Percentiles rank a stretch among this genome's conserved stretches.
Evolutionary conservation across 1,140 invertebrate species (phyloP).

Genomic region (Asbolus verrucosus): DNA sequence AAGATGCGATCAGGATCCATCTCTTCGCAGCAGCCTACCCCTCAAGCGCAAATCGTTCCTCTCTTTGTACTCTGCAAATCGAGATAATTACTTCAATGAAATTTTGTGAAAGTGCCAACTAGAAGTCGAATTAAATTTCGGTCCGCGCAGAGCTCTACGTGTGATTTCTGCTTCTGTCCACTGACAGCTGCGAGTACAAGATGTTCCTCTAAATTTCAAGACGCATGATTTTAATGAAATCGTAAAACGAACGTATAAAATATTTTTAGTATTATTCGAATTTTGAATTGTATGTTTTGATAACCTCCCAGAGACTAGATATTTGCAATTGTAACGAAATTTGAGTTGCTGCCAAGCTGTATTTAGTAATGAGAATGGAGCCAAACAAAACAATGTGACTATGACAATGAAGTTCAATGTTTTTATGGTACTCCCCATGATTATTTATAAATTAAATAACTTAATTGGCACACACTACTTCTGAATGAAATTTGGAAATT

Average conservation of each 20-base stretch:
- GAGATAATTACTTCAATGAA: no score
- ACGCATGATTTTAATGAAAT: conserved; percentile 19
- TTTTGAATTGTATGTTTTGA: conserved; percentile 25
- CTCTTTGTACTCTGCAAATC: no score
- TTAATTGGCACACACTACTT: conserved; percentile 4
- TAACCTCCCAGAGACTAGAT: neutral
- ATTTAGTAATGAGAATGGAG: conserved; percentile 29
- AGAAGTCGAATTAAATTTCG: neutral
- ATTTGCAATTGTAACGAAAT: neutral
- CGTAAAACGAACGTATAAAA: neutral
- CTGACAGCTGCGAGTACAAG: conserved; percentile 27
- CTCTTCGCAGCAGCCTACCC: no score
- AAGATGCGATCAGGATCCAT: conserved; percentile 28
- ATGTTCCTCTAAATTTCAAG: conserved; percentile 31
- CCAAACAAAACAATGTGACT: conserved; percentile 26
- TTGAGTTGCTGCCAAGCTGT: conserved; percentile 23
- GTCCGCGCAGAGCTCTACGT: conserved; percentile 16
- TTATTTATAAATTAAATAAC: conserved; percentile 20
- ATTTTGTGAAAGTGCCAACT: no score
- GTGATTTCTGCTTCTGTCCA: conserved; percentile 17
- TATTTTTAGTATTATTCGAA: no score
- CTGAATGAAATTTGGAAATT: conserved; percentile 12
- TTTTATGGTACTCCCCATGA: neutral
- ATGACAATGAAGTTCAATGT: conserved; percentile 36
- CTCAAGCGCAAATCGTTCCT: no score